Base-by-base conservation (phyloP, 2,113 vertebrate species). In the Mormoops blainvillei region DNA sequence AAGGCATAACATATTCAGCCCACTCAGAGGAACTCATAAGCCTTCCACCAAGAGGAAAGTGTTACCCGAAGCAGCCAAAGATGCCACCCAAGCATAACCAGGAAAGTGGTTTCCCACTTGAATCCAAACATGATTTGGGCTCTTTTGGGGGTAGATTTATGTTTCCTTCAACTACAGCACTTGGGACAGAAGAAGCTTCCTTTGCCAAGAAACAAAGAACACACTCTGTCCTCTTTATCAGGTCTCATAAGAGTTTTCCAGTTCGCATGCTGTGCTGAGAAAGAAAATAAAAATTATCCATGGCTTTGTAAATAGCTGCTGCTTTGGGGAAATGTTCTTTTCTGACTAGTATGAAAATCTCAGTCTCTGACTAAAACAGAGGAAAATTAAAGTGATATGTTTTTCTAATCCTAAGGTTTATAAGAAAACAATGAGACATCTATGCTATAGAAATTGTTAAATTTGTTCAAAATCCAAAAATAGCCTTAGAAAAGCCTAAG, bases 271-370 rank as follows among this genome's bases (percentile, higher is more conserved):
- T 96, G 85, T 83, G 43, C 22, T 96, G 5, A 94, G 84, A 76
- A 73, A 92, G 82, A 96, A 96, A 97, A 94, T 83, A 95, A 94
- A 96, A 97, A 90, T 94, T 91, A 96, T 78, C 65, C 84, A 77
- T 90, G 8, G 16, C 41, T 81, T 94, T 43, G 7, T 93, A 86
- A 91, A 67, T 95, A 50, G 67, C 38, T 86, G 28, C n/a, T 95
- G 87, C 14, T 95, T 97, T 94, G 50, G 24, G 54, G 76, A 94
- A 97, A 94, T 85, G n/a, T 89, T 98, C n/a, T 18, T 76, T 97
- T 98, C 95, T 96, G n/a, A 88, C 33, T 95, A 96, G 65, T 91
- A 41, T 89, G 81, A 78, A 95, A 96, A 95, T 10, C 70, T 95
- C 86, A 61, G 7, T 10, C 81, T 20, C 58, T 91, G 41, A 50